Evolutionary conservation across 2,113 vertebrate genomes (phyloP).

Genomic region (Columbina picui): DNA sequence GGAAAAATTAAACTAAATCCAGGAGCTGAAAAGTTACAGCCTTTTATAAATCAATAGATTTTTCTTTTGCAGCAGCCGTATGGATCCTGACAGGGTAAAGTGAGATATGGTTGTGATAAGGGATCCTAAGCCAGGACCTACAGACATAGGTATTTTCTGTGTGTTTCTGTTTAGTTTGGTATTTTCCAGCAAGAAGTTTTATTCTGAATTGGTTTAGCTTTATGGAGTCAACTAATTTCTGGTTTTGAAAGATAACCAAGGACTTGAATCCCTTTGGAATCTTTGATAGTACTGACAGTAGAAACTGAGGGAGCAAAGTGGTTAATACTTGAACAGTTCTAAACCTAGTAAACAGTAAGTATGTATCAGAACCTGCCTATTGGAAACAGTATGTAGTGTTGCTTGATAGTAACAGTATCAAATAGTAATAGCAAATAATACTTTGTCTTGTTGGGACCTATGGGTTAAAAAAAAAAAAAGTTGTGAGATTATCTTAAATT

Average conservation of each 20-base stretch:
- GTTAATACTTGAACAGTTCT: not conserved
- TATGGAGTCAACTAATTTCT: not conserved
- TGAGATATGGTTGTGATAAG: not conserved
- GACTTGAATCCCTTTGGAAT: not conserved
- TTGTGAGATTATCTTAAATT: not conserved
- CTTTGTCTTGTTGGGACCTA: not conserved
- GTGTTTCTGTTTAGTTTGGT: not conserved
- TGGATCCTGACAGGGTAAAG: not conserved
- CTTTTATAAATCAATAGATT: not conserved
- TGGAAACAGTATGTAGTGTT: not conserved
- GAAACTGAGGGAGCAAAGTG: not conserved
- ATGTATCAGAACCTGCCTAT: not conserved
- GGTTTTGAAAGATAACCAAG: not conserved
- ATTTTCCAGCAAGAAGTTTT: not conserved
- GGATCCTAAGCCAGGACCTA: not conserved
- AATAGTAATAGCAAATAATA: not conserved
- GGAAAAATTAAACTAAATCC: not conserved
- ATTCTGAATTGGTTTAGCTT: not conserved
- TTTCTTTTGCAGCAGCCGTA: not conserved
- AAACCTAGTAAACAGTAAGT: not conserved
- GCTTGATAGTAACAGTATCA: not conserved
- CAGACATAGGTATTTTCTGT: not conserved
- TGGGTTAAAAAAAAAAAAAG: not conserved
- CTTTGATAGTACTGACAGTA: not conserved
- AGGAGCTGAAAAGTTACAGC: not conserved